phyloP scores from a whole-genome alignment of 2,888 invertebrate species.

The Neoascia interrupta region DNA sequence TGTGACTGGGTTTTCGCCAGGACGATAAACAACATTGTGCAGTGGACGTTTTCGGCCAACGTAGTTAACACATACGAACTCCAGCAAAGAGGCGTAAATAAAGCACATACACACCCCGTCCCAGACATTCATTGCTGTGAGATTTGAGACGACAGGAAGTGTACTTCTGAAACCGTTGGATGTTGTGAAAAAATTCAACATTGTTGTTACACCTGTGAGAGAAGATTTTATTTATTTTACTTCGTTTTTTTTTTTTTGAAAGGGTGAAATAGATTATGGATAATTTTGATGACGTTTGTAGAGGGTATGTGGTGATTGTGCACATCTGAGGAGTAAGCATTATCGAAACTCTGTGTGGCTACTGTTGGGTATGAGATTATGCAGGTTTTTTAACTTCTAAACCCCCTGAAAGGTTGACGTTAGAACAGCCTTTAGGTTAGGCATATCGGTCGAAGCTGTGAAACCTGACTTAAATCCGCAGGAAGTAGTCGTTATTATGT shows the following conservation, averaged over 20 bases:
- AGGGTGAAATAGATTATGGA: too few species aligned
- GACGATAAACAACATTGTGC: constrained; percentile 93
- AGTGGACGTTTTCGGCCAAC: constrained; percentile 93
- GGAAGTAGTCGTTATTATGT: too few species aligned
- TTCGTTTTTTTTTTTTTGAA: not conserved
- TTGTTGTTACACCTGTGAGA: constrained; percentile 92
- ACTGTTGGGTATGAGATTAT: too few species aligned
- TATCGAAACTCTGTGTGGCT: too few species aligned
- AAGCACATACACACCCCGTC: constrained; percentile 98
- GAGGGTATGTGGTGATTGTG: not conserved
- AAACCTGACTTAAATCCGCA: too few species aligned
- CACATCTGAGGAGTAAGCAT: constrained; percentile 15
- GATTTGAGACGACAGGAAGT: constrained; percentile 94
- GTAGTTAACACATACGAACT: constrained; percentile 97
- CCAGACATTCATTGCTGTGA: constrained; percentile 98
- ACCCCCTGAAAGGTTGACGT: too few species aligned
- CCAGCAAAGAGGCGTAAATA: constrained; percentile 95
- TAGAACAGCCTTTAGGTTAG: too few species aligned
- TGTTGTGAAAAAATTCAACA: constrained; percentile 99
- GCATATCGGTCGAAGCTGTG: too few species aligned
- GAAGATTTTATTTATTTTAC: not conserved
- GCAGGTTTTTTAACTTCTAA: too few species aligned
- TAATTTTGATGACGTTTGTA: too few species aligned
- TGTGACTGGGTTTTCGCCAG: constrained; percentile 94
- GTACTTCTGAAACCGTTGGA: constrained; percentile 95